A percentile compares a stretch with the other conserved stretches of the same genome.
Evolutionary conservation across 2,113 vertebrate species (phyloP).

Genomic region (Ahaetulla prasina): DNA sequence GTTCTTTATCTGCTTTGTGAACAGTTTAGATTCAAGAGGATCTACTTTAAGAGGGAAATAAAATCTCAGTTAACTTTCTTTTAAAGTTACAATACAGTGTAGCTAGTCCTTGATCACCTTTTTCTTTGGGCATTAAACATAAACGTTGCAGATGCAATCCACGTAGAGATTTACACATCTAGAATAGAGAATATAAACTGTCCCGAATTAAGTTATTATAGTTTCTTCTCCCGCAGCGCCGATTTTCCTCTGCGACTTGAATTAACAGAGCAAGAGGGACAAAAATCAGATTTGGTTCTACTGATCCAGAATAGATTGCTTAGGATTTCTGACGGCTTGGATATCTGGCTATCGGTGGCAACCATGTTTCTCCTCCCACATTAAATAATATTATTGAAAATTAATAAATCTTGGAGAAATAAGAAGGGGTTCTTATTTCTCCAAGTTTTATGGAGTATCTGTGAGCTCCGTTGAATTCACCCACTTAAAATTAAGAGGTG

Average conservation of each 20-base stretch:
- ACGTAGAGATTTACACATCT: background rate
- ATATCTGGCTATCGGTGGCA: background rate
- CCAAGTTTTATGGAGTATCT: background rate
- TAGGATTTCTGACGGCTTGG: background rate
- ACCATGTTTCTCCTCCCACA: background rate
- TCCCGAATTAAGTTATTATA: background rate
- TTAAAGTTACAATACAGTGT: background rate
- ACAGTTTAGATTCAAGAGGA: background rate
- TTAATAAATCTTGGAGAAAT: background rate
- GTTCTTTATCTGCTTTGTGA: background rate
- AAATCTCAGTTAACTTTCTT: background rate
- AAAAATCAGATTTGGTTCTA: background rate
- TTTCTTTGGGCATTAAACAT: background rate
- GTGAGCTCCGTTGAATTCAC: background rate
- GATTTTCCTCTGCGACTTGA: background rate
- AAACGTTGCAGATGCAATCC: background rate
- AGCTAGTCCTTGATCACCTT: background rate
- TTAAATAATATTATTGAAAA: background rate
- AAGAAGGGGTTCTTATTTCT: background rate
- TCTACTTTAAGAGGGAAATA: background rate
- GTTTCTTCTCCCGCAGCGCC: background rate
- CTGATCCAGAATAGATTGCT: background rate
- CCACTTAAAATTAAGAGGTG: background rate
- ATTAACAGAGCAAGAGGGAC: background rate
- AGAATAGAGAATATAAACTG: background rate